Evolutionary conservation across 64 coral and sea anemone genomes (phyloP).

Genomic region (Montipora efflorescens): DNA sequence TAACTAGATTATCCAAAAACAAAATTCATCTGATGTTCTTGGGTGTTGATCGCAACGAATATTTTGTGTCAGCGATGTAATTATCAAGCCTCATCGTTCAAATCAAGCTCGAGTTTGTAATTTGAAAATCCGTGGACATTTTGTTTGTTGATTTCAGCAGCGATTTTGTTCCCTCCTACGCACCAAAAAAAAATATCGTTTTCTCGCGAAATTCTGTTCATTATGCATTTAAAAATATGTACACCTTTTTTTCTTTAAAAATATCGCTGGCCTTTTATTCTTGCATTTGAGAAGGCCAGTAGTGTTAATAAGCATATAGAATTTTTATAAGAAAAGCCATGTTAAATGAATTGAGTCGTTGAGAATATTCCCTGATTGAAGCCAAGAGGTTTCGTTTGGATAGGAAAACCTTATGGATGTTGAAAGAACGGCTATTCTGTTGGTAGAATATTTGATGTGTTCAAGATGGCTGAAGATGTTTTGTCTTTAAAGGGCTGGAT

Average conservation of each 20-base stretch:
- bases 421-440: neutral
- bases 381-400: constrained; percentile 10
- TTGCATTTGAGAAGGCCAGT: neutral
- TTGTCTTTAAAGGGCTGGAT: neutral
- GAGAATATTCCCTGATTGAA: constrained; percentile 10
- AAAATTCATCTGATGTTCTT: neutral
- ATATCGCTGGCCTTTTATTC: neutral
- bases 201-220: neutral
- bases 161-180: neutral
- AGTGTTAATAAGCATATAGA: neutral
- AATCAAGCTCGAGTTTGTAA: neutral
- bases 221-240: neutral
- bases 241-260: neutral
- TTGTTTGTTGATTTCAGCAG: neutral
- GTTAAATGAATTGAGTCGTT: constrained; percentile 35
- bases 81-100: neutral
- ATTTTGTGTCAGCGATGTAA: neutral
- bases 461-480: neutral
- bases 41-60: neutral
- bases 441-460: neutral
- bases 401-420: neutral
- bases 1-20: constrained; percentile 10
- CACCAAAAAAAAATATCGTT: neutral
- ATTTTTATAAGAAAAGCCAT: constrained; percentile 11
- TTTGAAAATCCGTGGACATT: neutral